Percentiles rank a stretch among this genome's conserved stretches.
Conservation (phyloP, 1,140 invertebrate genomes). For the Eupeodes corollae region DNA sequence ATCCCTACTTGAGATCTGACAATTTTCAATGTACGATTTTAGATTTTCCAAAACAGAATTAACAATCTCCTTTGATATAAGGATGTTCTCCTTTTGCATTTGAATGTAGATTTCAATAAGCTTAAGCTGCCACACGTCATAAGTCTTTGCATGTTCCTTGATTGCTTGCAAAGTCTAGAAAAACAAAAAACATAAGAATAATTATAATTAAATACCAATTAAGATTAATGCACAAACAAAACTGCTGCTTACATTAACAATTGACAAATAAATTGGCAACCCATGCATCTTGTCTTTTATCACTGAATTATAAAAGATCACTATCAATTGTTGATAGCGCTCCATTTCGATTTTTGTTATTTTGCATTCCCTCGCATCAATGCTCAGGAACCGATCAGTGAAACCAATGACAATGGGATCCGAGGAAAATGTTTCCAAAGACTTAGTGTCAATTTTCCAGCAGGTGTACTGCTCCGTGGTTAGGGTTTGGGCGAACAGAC, state of each 20-base stretch:
- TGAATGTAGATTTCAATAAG: conserved; percentile 20
- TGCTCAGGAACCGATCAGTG: conserved; percentile 51
- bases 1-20: conserved; percentile 10
- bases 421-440: conserved; percentile 57
- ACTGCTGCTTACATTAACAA: conserved; percentile 49
- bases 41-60: conserved; percentile 26
- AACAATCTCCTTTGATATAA: conserved; percentile 27
- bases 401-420: conserved; percentile 54
- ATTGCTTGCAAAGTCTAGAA: conserved; percentile 13
- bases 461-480: conserved; percentile 57
- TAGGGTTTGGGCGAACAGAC: conserved; percentile 69
- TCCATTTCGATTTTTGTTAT: conserved; percentile 37
- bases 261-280: conserved; percentile 58
- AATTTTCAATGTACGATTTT: conserved; percentile 21
- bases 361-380: conserved; percentile 13
- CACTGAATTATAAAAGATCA: conserved; percentile 75
- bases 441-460: conserved; percentile 44
- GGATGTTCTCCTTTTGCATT: conserved; percentile 12
- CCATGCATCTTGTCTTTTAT: conserved; percentile 73
- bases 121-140: conserved; percentile 34
- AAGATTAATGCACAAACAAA: conserved; percentile 8
- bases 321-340: conserved; percentile 56
- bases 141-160: conserved; percentile 14
- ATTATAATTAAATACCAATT: not conserved
- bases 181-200: conserved; percentile 4